Conservation (phyloP, 2,888 invertebrate species). For the Megastigmus dorsalis region DNA sequence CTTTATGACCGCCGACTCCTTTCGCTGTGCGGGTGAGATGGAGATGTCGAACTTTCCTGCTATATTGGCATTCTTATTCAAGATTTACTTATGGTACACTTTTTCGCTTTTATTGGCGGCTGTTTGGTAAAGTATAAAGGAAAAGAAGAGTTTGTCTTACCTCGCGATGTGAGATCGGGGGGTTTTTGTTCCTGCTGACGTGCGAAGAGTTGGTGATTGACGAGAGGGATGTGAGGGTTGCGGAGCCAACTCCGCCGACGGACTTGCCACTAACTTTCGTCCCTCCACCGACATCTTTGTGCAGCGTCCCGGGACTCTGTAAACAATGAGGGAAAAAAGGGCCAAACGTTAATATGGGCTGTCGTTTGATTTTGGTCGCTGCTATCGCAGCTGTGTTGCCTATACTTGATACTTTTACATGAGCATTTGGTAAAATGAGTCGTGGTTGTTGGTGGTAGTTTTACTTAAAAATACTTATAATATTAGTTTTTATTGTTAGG, state of each 20-base stretch:
- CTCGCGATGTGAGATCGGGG: slow-evolving; percentile 68
- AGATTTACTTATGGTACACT: background rate
- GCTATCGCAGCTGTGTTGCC: no score
- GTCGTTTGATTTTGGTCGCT: no score
- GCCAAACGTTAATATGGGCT: slow-evolving; percentile 29
- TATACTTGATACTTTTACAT: no score
- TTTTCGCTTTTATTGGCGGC: background rate
- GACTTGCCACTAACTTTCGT: slow-evolving; percentile 72
- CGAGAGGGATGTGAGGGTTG: slow-evolving; percentile 72
- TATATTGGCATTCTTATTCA: background rate
- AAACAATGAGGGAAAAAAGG: slow-evolving; percentile 56
- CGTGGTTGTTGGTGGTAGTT: no score
- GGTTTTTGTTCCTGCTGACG: slow-evolving; percentile 69
- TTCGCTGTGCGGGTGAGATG: background rate
- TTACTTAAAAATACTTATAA: no score
- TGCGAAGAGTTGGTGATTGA: slow-evolving; percentile 72
- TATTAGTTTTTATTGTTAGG: no score
- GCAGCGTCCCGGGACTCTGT: slow-evolving; percentile 73
- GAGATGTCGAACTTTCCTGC: no score
- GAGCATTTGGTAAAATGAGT: no score
- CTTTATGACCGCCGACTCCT: slow-evolving; percentile 7
- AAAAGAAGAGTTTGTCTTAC: slow-evolving; percentile 60
- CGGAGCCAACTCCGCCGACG: slow-evolving; percentile 71
- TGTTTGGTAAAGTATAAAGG: background rate
- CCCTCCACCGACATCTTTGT: slow-evolving; percentile 73